Evolutionary conservation across 2,113 vertebrate species (phyloP).

Genomic region (Lagopus muta): DNA sequence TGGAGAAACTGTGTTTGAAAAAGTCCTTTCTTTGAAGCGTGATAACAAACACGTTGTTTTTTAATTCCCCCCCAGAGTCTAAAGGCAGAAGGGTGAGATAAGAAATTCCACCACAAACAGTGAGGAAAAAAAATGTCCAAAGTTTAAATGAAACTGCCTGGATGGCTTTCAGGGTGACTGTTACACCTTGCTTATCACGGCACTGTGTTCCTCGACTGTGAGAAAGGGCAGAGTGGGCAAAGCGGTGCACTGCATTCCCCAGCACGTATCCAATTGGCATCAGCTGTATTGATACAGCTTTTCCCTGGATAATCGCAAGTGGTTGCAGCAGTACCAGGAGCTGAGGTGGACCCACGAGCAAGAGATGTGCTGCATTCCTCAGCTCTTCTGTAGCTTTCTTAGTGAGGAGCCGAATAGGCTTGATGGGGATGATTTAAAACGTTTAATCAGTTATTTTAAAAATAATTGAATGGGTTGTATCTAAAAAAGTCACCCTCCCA

Average conservation of each 20-base stretch:
- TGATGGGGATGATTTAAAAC: too few species aligned
- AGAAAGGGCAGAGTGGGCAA: constrained; percentile 16
- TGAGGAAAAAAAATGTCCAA: not conserved
- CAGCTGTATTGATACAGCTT: not conserved
- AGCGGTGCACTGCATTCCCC: not conserved
- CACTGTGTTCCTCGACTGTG: not conserved
- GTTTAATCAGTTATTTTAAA: not conserved
- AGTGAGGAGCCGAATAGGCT: not conserved
- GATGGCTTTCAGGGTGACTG: not conserved
- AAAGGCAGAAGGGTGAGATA: constrained; percentile 26
- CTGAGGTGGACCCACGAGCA: not conserved
- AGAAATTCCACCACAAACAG: constrained; percentile 47
- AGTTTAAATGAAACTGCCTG: constrained; percentile 3
- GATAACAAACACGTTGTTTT: not conserved
- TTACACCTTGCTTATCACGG: not conserved
- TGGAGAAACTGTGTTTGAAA: not conserved
- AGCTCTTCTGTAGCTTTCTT: not conserved
- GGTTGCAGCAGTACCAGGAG: not conserved
- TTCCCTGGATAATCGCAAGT: not conserved
- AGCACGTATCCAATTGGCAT: not conserved
- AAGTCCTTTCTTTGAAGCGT: constrained; percentile 18
- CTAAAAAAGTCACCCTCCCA: not conserved
- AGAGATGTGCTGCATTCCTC: not conserved
- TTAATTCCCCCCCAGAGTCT: not conserved
- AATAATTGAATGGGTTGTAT: not conserved